A percentile compares a stretch with the other conserved stretches of the same genome.
Conservation (phyloP, 2,888 invertebrate species). For the Hipparchia semele region DNA sequence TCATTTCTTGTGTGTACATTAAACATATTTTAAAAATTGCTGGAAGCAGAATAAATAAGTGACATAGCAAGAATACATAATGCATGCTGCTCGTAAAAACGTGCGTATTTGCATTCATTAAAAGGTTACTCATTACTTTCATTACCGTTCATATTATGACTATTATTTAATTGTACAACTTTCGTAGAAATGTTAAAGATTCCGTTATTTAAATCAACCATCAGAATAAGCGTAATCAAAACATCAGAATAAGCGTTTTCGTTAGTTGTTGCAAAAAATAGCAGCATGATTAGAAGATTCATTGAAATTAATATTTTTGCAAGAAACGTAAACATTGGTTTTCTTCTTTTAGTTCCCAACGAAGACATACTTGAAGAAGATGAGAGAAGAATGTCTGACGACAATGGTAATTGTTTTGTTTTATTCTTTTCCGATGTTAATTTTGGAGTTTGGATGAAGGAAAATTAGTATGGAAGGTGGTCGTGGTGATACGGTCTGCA, state of each 20-base stretch:
- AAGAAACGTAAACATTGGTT: constrained; percentile 25
- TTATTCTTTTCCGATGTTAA: not conserved
- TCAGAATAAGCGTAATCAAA: constrained; percentile 41
- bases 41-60: no score
- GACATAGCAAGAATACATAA: not conserved
- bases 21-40: not conserved
- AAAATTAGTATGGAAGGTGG: no score
- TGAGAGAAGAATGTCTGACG: constrained; percentile 74
- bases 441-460: no score
- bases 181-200: constrained; percentile 18
- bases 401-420: constrained; percentile 60
- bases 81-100: not conserved
- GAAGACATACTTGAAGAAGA: constrained; percentile 81
- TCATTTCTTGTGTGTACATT: no score
- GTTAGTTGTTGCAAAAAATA: constrained; percentile 37
- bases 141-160: not conserved
- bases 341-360: constrained; percentile 74
- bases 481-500: no score
- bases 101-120: constrained; percentile 1
- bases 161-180: not conserved
- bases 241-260: constrained; percentile 40
- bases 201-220: constrained; percentile 42
- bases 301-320: constrained; percentile 3
- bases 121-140: not conserved
- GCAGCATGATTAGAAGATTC: constrained; percentile 36